A percentile compares a stretch with the other conserved stretches of the same genome.
These are phyloP conservation scores for Nomada ruficornis DNA, from an alignment of 2,888 invertebrate genomes.

Conservation along the genomic window DNA sequence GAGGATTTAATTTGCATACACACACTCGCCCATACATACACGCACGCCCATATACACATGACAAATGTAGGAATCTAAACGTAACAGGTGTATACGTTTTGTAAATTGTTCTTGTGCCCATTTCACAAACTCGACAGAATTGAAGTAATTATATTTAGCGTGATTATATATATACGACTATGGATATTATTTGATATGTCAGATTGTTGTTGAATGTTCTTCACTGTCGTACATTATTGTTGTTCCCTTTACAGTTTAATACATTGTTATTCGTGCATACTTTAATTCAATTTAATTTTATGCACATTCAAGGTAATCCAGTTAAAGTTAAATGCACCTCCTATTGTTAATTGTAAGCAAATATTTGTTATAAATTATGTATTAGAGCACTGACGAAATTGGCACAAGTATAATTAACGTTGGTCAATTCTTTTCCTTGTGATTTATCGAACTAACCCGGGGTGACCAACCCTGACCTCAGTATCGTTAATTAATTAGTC, in stretches of 20 bases:
- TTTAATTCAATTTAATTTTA: not conserved
- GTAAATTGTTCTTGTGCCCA: constrained; percentile 59
- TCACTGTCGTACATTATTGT: constrained; percentile 11
- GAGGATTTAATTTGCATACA: constrained; percentile 45
- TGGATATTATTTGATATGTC: not conserved
- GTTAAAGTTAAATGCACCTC: not conserved
- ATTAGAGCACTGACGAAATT: constrained; percentile 47
- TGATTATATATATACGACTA: not conserved
- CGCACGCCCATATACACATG: not conserved
- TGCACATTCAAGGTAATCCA: not conserved
- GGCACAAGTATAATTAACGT: constrained; percentile 63
- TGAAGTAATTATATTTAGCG: not conserved
- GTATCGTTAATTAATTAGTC: constrained; percentile 73
- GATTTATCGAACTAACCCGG: constrained; percentile 59
- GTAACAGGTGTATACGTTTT: constrained; percentile 26
- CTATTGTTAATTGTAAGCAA: not conserved
- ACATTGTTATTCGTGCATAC: constrained; percentile 6
- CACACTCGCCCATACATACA: not conserved
- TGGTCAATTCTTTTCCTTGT: constrained; percentile 71
- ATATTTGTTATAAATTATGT: not conserved
- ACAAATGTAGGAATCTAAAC: constrained; percentile 34
- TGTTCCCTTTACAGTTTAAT: constrained; percentile 16
- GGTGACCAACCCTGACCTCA: constrained; percentile 56
- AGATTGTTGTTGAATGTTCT: not conserved
- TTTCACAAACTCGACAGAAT: constrained; percentile 33